Evolutionary conservation across 2,113 vertebrate species (phyloP).

Genomic region (Typhlomys cinereus): DNA sequence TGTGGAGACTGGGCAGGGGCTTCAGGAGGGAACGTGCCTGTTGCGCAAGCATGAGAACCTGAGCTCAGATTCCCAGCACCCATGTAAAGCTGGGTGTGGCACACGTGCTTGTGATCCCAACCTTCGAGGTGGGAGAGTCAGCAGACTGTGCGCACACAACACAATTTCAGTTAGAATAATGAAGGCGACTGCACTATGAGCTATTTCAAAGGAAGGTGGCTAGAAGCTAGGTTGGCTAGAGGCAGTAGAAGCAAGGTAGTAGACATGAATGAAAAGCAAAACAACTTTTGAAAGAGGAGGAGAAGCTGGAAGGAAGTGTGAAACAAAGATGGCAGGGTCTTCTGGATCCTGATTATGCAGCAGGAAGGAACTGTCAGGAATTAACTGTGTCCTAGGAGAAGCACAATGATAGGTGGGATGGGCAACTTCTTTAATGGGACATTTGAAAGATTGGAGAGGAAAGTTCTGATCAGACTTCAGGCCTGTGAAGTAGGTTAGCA

Average conservation of each 20-base stretch:
- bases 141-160: too few relatives aligned
- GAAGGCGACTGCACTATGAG: too few relatives aligned
- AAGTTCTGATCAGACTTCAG: background rate
- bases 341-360: background rate
- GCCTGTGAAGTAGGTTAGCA: background rate
- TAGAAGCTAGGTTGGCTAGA: background rate
- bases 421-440: background rate
- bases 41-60: too few relatives aligned
- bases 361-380: background rate
- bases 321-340: background rate
- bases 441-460: background rate
- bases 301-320: background rate
- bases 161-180: too few relatives aligned
- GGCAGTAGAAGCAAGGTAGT: background rate
- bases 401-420: background rate
- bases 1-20: too few relatives aligned
- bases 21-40: too few relatives aligned
- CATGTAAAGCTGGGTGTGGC: too few relatives aligned
- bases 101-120: too few relatives aligned
- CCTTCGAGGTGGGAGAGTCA: too few relatives aligned
- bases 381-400: background rate
- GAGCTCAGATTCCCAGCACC: too few relatives aligned
- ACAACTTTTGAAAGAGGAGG: background rate
- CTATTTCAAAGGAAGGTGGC: too few relatives aligned
- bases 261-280: background rate